These are phyloP conservation scores for Caenorhabditis latens DNA, from an alignment of 1,140 invertebrate genomes.

Conservation along the genomic window DNA sequence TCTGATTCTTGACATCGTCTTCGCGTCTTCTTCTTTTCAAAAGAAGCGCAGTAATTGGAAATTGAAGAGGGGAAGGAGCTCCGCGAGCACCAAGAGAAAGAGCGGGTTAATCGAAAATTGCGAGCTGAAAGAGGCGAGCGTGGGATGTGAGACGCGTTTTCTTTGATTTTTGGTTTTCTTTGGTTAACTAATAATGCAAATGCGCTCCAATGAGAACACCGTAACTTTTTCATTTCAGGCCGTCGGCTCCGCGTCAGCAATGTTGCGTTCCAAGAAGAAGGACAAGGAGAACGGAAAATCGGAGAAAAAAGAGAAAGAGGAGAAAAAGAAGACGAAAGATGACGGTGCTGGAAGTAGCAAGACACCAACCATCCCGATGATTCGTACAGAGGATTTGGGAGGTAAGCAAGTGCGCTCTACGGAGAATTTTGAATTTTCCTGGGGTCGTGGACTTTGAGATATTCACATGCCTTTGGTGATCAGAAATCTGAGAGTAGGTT, in stretches of 20 bases:
- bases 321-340: constrained; percentile 32
- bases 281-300: constrained; percentile 47
- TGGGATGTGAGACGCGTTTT: constrained; percentile 12
- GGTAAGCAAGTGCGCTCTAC: neutral
- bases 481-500: no score
- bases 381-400: constrained; percentile 23
- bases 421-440: no score
- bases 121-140: constrained; percentile 36
- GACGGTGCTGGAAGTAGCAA: constrained; percentile 41
- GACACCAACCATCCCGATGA: neutral
- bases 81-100: neutral
- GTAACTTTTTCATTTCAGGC: neutral
- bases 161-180: neutral
- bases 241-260: constrained; percentile 43
- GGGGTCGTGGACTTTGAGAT: no score
- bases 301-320: constrained; percentile 38
- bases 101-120: constrained; percentile 51
- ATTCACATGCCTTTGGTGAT: no score
- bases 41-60: constrained; percentile 51
- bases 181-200: neutral
- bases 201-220: neutral
- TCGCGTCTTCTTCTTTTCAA: constrained; percentile 12
- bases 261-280: constrained; percentile 22
- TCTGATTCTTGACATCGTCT: constrained; percentile 42
- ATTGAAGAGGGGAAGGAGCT: constrained; percentile 41